These are phyloP conservation scores for Nephotettix cincticeps DNA, from an alignment of 1,140 invertebrate genomes.

Conservation along the genomic window DNA sequence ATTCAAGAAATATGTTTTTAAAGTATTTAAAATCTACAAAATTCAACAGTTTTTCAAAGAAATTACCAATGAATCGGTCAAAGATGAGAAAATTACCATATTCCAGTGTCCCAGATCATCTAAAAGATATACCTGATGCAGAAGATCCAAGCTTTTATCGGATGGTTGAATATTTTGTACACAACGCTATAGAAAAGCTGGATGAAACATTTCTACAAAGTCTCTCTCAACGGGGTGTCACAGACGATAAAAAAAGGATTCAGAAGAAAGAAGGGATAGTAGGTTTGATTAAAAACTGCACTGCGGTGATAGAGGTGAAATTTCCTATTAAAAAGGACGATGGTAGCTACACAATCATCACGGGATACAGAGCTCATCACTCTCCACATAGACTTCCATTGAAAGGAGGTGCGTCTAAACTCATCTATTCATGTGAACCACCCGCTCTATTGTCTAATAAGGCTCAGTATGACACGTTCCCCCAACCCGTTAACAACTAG, in stretches of 20 bases:
- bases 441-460: constrained; percentile 6
- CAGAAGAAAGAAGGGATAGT: constrained; percentile 67
- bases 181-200: constrained; percentile 15
- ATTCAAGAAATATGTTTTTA: background rate
- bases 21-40: background rate
- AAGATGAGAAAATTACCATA: background rate
- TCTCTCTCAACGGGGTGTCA: constrained; percentile 28
- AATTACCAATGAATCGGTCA: background rate
- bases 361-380: constrained; percentile 82
- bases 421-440: no score
- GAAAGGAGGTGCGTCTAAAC: constrained; percentile 74
- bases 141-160: constrained; percentile 24
- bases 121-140: background rate
- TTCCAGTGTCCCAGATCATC: background rate
- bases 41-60: background rate
- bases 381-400: constrained; percentile 76
- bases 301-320: constrained; percentile 69
- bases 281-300: constrained; percentile 70
- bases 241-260: constrained; percentile 57
- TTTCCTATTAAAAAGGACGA: constrained; percentile 78
- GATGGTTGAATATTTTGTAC: constrained; percentile 29
- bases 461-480: background rate
- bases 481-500: background rate
- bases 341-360: constrained; percentile 76
- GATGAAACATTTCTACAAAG: constrained; percentile 34